phyloP scores from a whole-genome alignment of 2,113 vertebrate species.

The Chloebia gouldiae region DNA sequence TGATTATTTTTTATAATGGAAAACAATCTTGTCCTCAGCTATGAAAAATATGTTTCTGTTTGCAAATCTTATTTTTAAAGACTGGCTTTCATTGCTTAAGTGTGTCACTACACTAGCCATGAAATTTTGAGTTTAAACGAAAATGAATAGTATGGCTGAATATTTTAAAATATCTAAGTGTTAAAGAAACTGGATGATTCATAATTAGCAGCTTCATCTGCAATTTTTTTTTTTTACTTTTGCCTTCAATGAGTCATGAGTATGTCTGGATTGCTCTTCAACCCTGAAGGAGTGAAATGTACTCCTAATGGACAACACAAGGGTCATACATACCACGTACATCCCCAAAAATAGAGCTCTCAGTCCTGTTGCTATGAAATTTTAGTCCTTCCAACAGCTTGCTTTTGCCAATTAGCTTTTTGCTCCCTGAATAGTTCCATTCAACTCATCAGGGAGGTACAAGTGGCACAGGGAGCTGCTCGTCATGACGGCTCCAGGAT shows the following conservation, averaged over 20 bases:
- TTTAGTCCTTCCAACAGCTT: neutral
- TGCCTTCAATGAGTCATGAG: constrained; percentile 15
- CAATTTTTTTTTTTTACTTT: neutral
- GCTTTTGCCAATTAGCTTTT: neutral
- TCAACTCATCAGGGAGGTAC: neutral
- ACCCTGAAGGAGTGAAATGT: neutral
- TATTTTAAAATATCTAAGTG: neutral
- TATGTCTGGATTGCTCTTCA: constrained; percentile 8
- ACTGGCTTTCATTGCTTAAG: neutral
- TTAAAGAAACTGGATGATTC: neutral
- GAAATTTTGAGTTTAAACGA: neutral
- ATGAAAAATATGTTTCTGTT: neutral
- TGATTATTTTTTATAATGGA: neutral
- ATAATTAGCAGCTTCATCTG: constrained; percentile 16
- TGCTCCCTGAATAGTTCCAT: neutral
- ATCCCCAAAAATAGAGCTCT: neutral
- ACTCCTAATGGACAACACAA: neutral
- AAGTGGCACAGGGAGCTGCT: neutral
- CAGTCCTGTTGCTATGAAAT: neutral
- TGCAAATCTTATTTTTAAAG: neutral
- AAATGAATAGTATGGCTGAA: neutral
- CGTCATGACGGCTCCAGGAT: neutral
- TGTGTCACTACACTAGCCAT: neutral
- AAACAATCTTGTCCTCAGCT: neutral
- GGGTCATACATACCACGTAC: neutral